These are phyloP conservation scores for Pachypsylla venusta DNA, from an alignment of 1,140 invertebrate genomes.

Conservation along the genomic window DNA sequence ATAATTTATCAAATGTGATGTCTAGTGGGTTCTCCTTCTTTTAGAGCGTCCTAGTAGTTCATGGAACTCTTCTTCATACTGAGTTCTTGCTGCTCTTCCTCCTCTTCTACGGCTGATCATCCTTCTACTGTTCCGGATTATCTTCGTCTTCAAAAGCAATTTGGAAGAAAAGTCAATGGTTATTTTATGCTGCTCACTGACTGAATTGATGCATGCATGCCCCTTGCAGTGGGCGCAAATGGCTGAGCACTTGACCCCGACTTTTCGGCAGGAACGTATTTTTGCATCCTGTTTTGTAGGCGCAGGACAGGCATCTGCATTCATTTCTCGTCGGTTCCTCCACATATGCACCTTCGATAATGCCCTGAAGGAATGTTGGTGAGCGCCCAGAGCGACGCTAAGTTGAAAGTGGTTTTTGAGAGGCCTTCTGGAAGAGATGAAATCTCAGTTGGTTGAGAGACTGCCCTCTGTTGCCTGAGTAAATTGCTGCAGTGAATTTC, in stretches of 20 bases:
- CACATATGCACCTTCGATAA: background rate
- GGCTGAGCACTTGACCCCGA: background rate
- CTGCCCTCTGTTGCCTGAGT: background rate
- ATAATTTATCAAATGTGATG: no score
- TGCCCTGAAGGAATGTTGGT: background rate
- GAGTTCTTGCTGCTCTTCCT: background rate
- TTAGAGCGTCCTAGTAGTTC: background rate
- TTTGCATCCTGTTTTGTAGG: background rate
- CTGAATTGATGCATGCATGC: background rate
- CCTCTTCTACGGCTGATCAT: background rate
- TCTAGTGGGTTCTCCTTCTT: background rate
- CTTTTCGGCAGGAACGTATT: background rate
- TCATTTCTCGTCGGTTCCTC: background rate
- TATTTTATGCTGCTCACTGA: background rate
- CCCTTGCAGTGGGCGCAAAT: background rate
- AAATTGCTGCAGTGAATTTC: background rate
- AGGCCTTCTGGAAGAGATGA: background rate
- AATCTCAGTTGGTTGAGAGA: background rate
- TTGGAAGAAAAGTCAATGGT: background rate
- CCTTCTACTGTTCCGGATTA: background rate
- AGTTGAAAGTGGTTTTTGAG: no score
- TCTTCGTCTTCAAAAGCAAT: background rate
- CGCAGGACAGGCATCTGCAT: background rate
- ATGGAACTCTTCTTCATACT: background rate
- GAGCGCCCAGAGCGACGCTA: background rate